A percentile compares a stretch with the other conserved stretches of the same genome.
Conservation (phyloP, 2,113 vertebrate genomes). For the Rhea americana region DNA sequence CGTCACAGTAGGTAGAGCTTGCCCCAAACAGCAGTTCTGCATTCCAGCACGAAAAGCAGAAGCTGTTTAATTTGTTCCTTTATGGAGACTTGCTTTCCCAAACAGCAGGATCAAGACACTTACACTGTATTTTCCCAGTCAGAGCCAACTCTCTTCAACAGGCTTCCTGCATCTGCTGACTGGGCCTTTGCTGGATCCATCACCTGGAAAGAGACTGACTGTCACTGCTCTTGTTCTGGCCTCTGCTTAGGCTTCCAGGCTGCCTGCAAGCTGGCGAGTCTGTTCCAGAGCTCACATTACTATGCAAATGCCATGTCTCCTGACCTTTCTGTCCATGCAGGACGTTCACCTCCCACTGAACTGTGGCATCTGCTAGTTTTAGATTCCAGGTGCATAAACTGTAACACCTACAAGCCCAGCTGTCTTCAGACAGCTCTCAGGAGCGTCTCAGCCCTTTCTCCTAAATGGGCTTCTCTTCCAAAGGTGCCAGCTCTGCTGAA, state of each 20-base stretch:
- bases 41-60: neutral
- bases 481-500: neutral
- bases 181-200: neutral
- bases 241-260: neutral
- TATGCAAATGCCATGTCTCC: neutral
- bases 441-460: neutral
- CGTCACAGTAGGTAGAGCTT: neutral
- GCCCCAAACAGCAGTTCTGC: neutral
- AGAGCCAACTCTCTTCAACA: constrained; percentile 53
- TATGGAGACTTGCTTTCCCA: neutral
- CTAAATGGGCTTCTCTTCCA: neutral
- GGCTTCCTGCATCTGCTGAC: rapidly evolving
- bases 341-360: neutral
- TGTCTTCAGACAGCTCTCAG: neutral
- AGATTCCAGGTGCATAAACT: neutral
- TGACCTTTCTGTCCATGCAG: neutral
- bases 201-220: constrained; percentile 72
- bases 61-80: neutral
- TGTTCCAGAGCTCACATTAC: neutral
- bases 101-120: constrained; percentile 60
- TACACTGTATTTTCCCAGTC: constrained; percentile 80
- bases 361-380: neutral
- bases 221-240: neutral
- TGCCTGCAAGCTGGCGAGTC: neutral
- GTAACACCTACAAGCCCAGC: neutral